A percentile compares a stretch with the other conserved stretches of the same genome.
Conservation (phyloP, 2,888 invertebrate species). For the Drosophila merina region DNA sequence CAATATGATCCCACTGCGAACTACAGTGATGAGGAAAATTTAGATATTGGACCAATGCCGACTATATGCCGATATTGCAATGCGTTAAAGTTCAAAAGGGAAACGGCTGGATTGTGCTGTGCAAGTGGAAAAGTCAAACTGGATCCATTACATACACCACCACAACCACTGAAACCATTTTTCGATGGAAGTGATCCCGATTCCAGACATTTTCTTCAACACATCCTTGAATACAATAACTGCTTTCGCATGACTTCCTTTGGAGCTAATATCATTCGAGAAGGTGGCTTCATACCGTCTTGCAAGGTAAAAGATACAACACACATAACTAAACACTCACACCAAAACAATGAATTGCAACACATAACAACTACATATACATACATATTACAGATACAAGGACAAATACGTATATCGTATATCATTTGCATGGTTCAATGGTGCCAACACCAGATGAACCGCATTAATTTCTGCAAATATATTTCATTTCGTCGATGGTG, state of each 20-base stretch:
- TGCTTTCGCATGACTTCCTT: slow-evolving; percentile 7
- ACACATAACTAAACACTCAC: too few relatives aligned
- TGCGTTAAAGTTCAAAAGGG: background rate
- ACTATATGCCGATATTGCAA: too few relatives aligned
- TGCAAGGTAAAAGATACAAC: too few relatives aligned
- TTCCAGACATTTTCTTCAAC: slow-evolving; percentile 4
- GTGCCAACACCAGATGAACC: background rate
- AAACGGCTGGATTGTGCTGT: background rate
- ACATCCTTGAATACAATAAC: slow-evolving; percentile 8
- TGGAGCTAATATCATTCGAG: background rate
- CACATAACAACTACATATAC: too few relatives aligned
- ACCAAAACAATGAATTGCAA: too few relatives aligned
- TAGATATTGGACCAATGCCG: background rate
- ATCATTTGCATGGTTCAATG: background rate
- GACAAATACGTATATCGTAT: background rate
- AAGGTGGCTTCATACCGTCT: too few relatives aligned
- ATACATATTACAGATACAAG: background rate
- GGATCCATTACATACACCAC: too few relatives aligned
- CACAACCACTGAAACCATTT: too few relatives aligned
- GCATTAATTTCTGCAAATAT: too few relatives aligned
- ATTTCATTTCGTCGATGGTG: too few relatives aligned
- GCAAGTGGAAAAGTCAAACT: too few relatives aligned
- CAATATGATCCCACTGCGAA: background rate
- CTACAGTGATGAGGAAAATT: background rate
- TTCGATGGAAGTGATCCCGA: too few relatives aligned